Percentiles rank a stretch among this genome's conserved stretches.
Evolutionary conservation across 1,140 invertebrate species (phyloP).

Genomic region (Orchestia grillus): DNA sequence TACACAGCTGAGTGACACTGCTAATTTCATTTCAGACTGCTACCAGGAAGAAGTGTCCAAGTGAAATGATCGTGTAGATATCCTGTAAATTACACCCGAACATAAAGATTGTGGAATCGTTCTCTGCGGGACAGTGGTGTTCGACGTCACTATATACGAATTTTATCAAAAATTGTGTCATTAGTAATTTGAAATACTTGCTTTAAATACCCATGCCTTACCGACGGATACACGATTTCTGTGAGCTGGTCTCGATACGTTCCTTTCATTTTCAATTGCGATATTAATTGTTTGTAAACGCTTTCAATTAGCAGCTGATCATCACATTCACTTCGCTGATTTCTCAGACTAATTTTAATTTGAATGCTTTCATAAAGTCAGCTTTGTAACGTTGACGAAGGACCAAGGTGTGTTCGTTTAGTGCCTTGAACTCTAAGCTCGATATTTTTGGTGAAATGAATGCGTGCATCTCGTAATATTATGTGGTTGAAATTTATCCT

Average conservation of each 20-base stretch:
- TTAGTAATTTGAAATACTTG: neutral
- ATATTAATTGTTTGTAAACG: neutral
- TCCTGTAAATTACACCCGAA: neutral
- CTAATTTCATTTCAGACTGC: slow-evolving; percentile 44
- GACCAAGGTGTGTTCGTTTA: neutral
- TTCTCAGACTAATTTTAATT: neutral
- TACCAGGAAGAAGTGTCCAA: slow-evolving; percentile 25
- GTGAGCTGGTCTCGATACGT: neutral
- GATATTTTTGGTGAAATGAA: neutral
- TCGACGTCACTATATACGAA: neutral
- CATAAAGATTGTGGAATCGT: neutral
- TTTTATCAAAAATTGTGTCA: neutral
- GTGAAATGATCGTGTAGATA: neutral
- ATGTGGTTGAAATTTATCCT: neutral
- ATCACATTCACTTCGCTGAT: neutral
- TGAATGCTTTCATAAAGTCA: neutral
- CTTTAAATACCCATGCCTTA: neutral
- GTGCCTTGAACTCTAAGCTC: neutral
- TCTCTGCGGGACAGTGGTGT: neutral
- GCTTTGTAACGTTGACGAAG: neutral
- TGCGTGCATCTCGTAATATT: neutral
- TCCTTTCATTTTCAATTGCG: neutral
- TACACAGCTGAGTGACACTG: neutral
- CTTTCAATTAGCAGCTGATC: neutral
- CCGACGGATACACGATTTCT: neutral